Evolutionary conservation across 1,140 invertebrate genomes (phyloP), one percentile per base, ranked within the genome.

Genomic region (Meloidogyne exigua): DNA sequence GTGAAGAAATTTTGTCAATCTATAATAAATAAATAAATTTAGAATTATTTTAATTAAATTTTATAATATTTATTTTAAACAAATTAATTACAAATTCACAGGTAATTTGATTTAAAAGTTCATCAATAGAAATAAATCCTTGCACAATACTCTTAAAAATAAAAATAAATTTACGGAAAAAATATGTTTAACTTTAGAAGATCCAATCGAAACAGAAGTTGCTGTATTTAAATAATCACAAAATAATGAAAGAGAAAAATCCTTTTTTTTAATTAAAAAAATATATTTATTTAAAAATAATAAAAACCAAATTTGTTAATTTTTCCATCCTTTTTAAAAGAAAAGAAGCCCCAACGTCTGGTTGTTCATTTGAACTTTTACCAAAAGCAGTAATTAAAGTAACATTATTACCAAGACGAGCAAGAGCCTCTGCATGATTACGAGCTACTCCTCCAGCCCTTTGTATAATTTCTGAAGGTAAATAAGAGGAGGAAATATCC

Each of bases 371-470:
- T 23, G 28, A 84, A 88, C 95, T 93, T 65, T 91, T 89, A 0
- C 94, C 94, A 63, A 96, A 88, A 1, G 92, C 92, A 0, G 94
- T 93, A 69, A 98, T 89, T 44, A 96, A 90, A 66, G 91, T 89
- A 2, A 89, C 85, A 9, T 89, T 78, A 32, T 88, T 89, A 23
- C 91, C 91, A 7, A 96, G 89, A 80, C 92, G 91, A 70, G 90
- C 90, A 11, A 97, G 88, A 65, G 92, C 92, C 80, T 95, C 93
- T 0, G 93, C 92, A n/a, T 96, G 90, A 85, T 97, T 98, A 42
- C 94, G 90, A 0, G 91, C 95, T 0, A 98, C 95, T 13, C 95
- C 95, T 3, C 95, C 95, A 15, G 90, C 91, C 62, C 90, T 90
- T 75, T 90, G 68, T 44, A 67, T 28, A 26, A 91, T 91, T 72